Base-by-base conservation (phyloP, 2,113 vertebrate species). In the Uropsilus gracilis region DNA sequence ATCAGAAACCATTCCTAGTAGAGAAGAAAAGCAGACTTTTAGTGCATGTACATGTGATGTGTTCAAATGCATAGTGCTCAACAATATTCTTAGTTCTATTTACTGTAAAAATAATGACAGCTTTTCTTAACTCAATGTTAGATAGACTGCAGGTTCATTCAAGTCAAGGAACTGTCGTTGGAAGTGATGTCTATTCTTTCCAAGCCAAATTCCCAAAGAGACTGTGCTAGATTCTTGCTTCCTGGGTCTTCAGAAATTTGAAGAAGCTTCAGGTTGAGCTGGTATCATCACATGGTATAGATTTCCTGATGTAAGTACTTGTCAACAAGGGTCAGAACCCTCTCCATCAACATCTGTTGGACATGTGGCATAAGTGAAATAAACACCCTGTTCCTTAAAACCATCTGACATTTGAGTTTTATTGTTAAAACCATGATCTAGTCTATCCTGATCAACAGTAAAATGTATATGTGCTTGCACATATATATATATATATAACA, bases 151-250 rank as follows among this genome's bases (percentile, higher is more conserved):
- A 30, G 71, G 72, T 26, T 90, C 86, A 71, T 92, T 57, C 4
- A 86, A 9, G 59, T 64, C 8, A 39, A 48, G 63, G 13, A 14
- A 3, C 18, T 78, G 5, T 78, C 28, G 39, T 20, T n/a, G 0
- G 55, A 78, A 92, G 17, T 72, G 59, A 59, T 75, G 30, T 77
- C 88, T 89, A 13, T 84, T 88, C 46, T 84, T 88, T 89, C 34
- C 39, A 42, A n/a, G 28, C 8, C 32, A 64, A 59, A 78, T 85
- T 77, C 24, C 24, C n/a, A 32, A 83, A 81, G 48, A 75, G 57
- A 0, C 34, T 20, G 13, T 16, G 32, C 6, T 72, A 89, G 30
- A 89, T 50, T 66, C 17, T 64, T 89, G 28, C 6, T 89, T 85
- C 37, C 11, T n/a, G 11, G n/a, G 3, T 63, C 18, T 83, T 88